Evolutionary conservation across 2,797 vertebrate species (phyloP).

Genomic region (Sternotherus odoratus): DNA sequence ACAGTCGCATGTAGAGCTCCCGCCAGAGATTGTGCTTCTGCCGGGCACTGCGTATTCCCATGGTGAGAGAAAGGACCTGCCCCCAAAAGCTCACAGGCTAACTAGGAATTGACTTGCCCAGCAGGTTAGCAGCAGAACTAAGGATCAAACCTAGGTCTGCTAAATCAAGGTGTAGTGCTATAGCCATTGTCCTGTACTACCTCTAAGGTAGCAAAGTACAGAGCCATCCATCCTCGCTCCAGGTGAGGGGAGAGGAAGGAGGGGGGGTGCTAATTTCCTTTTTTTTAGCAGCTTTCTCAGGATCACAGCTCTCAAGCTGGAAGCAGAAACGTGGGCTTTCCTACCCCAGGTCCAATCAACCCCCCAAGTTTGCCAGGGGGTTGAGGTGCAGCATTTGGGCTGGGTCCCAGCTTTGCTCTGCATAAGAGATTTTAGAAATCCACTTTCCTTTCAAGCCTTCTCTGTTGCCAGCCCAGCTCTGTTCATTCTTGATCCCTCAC

Average conservation of each 20-base stretch:
- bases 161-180: not conserved
- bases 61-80: not conserved
- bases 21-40: not conserved
- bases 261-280: not conserved
- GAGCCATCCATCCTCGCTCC: not conserved
- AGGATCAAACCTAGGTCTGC: not conserved
- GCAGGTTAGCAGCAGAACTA: not conserved
- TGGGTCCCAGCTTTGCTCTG: not conserved
- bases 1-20: not conserved
- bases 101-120: not conserved
- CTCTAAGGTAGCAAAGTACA: not conserved
- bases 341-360: not conserved
- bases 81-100: not conserved
- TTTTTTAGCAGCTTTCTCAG: not conserved
- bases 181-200: not conserved
- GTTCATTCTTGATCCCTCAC: not conserved
- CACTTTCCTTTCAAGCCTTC: not conserved
- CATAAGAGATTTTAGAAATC: not conserved
- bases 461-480: not conserved
- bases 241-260: not conserved
- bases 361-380: not conserved
- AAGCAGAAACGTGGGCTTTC: rapidly evolving
- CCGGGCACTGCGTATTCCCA: not conserved
- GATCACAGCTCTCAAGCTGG: rapidly evolving
- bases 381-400: not conserved